Evolutionary conservation across 2,888 invertebrate genomes (phyloP), one percentile per base, ranked within the genome.

Genomic region (Galeopsomyia nigrocyanea): DNA sequence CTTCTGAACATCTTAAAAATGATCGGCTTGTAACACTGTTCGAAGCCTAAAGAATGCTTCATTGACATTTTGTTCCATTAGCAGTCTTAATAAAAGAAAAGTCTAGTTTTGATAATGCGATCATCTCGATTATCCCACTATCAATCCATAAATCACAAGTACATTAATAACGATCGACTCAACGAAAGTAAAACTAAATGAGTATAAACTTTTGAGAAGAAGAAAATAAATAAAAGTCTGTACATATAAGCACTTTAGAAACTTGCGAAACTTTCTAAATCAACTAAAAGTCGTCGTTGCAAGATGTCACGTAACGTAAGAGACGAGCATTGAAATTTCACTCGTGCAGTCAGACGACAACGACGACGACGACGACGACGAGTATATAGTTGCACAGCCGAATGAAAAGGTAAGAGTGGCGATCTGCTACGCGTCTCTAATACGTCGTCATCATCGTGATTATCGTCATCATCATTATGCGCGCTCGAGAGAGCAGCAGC

Each of bases 1-100:
- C 63, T 86, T 16, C 76, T 77, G 13, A 81, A 75, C 14, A 49
- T 83, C 19, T 76, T 84, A 70, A 73, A 73, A 49, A 78, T 81
- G 31, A 66, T 83, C 3, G 78, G 76, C 49, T 64, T 76, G 56
- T 62, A 71, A 62, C 31, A 39, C 13, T 39, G 39, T 39, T 39
- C 5, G 26, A 26, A 39, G 7, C 13, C 39, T 39, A 7, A 26
- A 39, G 39, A 39, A 39, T 10, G 1, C 1, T 39, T 39, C 13
- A 39, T 10, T 39, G 39, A 5, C 39, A 39, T 10, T 13, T 39
- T 10, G 39, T 39, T 39, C 7, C 39, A 10, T 1, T 39, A 39
- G 10, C 39, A 13, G 13, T 39, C 39, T 10, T 39, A 39, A 39
- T 39, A 39, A 39, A 26, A 2, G n/a, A n/a, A n/a, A 26, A 39